Conservation (phyloP, 1,140 invertebrate species). For the Drosophila teissieri region DNA sequence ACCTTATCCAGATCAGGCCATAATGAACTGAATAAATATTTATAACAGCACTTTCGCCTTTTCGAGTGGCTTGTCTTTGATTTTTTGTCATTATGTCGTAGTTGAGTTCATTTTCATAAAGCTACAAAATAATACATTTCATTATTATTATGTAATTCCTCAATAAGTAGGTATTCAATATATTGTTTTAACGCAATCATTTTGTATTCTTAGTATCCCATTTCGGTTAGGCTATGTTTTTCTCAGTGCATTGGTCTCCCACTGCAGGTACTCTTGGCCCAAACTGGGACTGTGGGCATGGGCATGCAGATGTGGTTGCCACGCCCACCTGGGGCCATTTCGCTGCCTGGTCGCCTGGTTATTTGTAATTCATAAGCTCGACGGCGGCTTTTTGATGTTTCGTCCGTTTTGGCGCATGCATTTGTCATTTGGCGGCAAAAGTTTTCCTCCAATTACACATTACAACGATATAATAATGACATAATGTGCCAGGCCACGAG, state of each 20-base stretch:
- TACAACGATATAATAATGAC: slow-evolving; percentile 80
- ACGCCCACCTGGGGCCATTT: slow-evolving; percentile 56
- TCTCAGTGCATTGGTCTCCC: slow-evolving; percentile 14
- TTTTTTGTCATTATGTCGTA: not conserved
- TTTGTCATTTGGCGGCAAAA: slow-evolving; percentile 81
- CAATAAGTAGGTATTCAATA: too few relatives aligned
- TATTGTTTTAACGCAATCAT: too few relatives aligned
- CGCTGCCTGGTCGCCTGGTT: slow-evolving; percentile 50
- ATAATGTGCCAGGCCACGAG: slow-evolving; percentile 63
- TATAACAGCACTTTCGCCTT: slow-evolving; percentile 25
- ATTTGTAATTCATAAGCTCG: slow-evolving; percentile 80
- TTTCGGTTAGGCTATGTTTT: not conserved
- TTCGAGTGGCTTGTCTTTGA: slow-evolving; percentile 1
- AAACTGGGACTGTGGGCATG: slow-evolving; percentile 22
- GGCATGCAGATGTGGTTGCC: slow-evolving; percentile 66
- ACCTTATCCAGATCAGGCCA: slow-evolving; percentile 31
- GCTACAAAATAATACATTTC: not conserved
- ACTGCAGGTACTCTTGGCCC: slow-evolving; percentile 16
- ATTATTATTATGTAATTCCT: too few relatives aligned
- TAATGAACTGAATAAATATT: slow-evolving; percentile 47
- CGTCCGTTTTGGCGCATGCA: slow-evolving; percentile 59
- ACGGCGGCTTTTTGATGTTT: slow-evolving; percentile 68
- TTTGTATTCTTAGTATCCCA: not conserved
- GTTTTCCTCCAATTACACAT: slow-evolving; percentile 78
- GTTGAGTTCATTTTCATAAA: not conserved